Evolutionary conservation across 2,888 invertebrate genomes (phyloP).

Genomic region (Aelia acuminata): DNA sequence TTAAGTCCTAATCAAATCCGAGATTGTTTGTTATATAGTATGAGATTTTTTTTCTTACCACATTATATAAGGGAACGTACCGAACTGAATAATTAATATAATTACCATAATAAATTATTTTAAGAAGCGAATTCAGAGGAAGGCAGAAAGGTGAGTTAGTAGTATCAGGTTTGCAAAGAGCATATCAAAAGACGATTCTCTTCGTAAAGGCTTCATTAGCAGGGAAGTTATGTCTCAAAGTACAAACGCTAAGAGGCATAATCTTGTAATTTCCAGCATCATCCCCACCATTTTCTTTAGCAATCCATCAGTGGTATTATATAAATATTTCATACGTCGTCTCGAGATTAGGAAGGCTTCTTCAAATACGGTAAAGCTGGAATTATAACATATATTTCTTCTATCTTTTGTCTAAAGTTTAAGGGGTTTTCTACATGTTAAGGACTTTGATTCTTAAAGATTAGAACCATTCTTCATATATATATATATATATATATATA

Average conservation of each 20-base stretch:
- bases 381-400: too few relatives aligned
- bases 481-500: too few relatives aligned
- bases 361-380: neutral
- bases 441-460: too few relatives aligned
- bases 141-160: neutral
- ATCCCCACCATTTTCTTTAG: neutral
- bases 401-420: too few relatives aligned
- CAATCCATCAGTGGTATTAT: neutral
- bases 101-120: neutral
- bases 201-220: slow-evolving; percentile 29
- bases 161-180: slow-evolving; percentile 4
- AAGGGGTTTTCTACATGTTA: too few relatives aligned
- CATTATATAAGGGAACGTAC: too few relatives aligned
- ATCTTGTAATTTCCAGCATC: neutral
- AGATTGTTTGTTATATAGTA: too few relatives aligned
- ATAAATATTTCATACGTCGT: neutral
- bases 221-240: slow-evolving; percentile 26
- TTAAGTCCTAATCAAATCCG: too few relatives aligned
- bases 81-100: neutral
- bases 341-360: neutral
- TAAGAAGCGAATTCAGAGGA: neutral
- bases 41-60: too few relatives aligned
- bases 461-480: too few relatives aligned
- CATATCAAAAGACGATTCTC: slow-evolving; percentile 24
- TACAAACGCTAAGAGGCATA: neutral